Evolutionary conservation across 2,797 vertebrate genomes (phyloP), one percentile per base, ranked within the genome.

Genomic region (Hoplostethus atlanticus): DNA sequence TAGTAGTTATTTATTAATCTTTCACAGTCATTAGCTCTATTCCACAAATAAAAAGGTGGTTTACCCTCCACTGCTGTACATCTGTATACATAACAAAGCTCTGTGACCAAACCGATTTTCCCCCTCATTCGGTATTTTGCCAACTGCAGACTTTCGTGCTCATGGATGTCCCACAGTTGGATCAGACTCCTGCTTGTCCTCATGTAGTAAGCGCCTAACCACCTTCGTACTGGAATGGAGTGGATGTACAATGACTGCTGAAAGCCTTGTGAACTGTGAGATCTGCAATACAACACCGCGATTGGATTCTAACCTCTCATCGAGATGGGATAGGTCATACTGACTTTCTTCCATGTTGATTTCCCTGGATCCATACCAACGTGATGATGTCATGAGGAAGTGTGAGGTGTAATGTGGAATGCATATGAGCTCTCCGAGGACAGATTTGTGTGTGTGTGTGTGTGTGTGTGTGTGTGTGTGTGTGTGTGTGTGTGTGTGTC

Each of bases 361-460:
- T 57, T 31, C 46, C 42, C 12, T 63, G 42, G 4, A 50, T 55
- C 17, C 46, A 62, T 69, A 59, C 25, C 38, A 64, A 36, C 58
- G 54, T 68, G 11, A 55, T 71, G 54, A 78, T 63, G 67, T 62
- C 25, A 71, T 51, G 42, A 68, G 50, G 52, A 84, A 73, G 53
- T 46, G 16, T 21, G 70, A 66, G n/a, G 5, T 70, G 54, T 55
- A 7, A 55, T 47, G 51, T 47, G 25, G 56, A 54, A 21, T 62
- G 10, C 4, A 28, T 25, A 52, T 21, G 47, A 4, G 34, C 7
- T 64, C 21, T 48, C 17, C 36, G 61, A 72, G 10, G 46, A 34
- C 1, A 42, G 8, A 10, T 42, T 9, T 42, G 9, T 21, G 5
- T 30, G 61, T 50, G 61, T 63, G 61, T 63, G 46, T 63, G 52